Conservation (phyloP, 2,113 vertebrate species). For the Osmerus mordax region DNA sequence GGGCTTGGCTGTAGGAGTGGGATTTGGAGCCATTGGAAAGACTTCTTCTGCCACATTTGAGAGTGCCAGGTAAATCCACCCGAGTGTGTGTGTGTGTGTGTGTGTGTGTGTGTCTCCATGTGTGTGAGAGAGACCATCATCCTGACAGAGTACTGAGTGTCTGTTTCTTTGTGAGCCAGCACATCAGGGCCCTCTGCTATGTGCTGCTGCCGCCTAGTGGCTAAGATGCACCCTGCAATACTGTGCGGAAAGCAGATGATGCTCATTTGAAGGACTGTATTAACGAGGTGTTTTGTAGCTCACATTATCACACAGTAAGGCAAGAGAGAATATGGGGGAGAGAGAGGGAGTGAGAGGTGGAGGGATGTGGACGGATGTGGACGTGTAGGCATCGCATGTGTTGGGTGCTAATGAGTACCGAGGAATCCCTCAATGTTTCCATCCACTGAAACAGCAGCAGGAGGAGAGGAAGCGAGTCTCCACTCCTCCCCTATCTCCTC, state of each 20-base stretch:
- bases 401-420: no score
- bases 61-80: conserved; percentile 82
- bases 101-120: not conserved
- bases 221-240: not conserved
- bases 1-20: conserved; percentile 95
- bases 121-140: not conserved
- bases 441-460: no score
- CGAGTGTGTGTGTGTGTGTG: not conserved
- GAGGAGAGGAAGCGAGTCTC: not conserved
- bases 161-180: not conserved
- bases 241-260: not conserved
- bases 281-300: no score
- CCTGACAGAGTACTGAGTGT: not conserved
- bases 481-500: not conserved
- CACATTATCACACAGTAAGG: no score
- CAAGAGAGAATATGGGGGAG: no score
- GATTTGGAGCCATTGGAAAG: conserved; percentile 89
- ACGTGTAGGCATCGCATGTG: no score
- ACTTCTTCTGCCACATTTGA: conserved; percentile 88
- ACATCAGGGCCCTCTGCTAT: conserved; percentile 2
- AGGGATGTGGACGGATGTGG: no score
- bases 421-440: no score
- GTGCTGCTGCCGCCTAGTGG: conserved; percentile 54
- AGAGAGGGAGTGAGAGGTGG: no score
- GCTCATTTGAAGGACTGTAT: no score